Conservation (phyloP, 2,888 invertebrate species). For the Idaea dimidiata region DNA sequence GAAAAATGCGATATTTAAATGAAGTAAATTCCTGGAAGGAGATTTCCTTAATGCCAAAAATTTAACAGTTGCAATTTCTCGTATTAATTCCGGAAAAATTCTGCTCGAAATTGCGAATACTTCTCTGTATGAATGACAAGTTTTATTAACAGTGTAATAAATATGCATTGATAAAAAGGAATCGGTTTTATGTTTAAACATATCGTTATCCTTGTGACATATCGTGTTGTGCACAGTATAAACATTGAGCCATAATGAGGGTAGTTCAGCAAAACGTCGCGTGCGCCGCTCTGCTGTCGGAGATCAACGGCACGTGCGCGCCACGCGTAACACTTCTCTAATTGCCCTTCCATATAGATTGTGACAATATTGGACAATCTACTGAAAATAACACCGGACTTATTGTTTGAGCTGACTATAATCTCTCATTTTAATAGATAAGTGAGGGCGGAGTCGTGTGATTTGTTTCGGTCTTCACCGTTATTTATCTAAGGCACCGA, state of each 20-base stretch:
- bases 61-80: constrained; percentile 65
- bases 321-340: constrained; percentile 76
- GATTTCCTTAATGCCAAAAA: constrained; percentile 66
- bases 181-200: constrained; percentile 45
- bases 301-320: constrained; percentile 58
- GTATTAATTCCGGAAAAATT: constrained; percentile 60
- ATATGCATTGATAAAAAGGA: constrained; percentile 23
- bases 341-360: constrained; percentile 75
- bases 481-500: constrained; percentile 35
- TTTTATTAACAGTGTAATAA: constrained; percentile 18
- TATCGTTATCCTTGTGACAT: constrained; percentile 51
- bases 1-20: constrained; percentile 82
- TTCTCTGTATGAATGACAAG: background rate
- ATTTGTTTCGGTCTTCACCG: constrained; percentile 56
- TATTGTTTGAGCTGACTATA: constrained; percentile 63
- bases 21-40: constrained; percentile 74
- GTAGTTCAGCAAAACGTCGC: constrained; percentile 43
- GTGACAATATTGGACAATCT: constrained; percentile 79
- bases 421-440: constrained; percentile 81
- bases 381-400: constrained; percentile 77
- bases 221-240: constrained; percentile 57
- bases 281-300: constrained; percentile 40
- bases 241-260: constrained; percentile 63
- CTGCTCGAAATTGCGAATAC: constrained; percentile 25
- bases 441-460: constrained; percentile 72